Evolutionary conservation across 2,797 vertebrate genomes (phyloP), one percentile per base, ranked within the genome.

Genomic region (Fundulus diaphanus): DNA sequence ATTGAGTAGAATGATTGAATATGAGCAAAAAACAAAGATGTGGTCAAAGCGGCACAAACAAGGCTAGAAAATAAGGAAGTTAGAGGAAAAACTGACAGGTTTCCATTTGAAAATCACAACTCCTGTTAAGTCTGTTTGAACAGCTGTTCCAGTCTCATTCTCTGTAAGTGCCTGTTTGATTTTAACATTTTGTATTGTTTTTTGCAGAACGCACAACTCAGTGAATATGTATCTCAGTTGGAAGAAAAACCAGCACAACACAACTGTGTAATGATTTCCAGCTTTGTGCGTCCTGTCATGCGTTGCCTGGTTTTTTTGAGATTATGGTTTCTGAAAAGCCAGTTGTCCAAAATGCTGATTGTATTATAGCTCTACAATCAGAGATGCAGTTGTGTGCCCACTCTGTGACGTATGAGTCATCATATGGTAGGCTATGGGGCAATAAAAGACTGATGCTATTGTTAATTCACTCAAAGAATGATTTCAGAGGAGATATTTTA

Each of bases 91-190:
- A 59, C 13, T 48, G 49, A 81, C 68, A 29, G 7, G 20, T 37
- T 88, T 85, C 87, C 80, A 71, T 65, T 1, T n/a, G 80, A 71
- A 68, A 83, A 40, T 31, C 33, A 56, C 8, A 89, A 85, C 90
- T 91, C 82, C 89, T 90, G 85, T 82, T 86, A 80, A 52, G 75
- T 88, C 89, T 85, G 84, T 77, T 74, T 72, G 79, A 91, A 85
- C 90, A 91, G 82, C 82, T 91, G 90, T 88, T 88, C 77, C 77
- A 24, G 5, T 51, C 63, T 68, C 66, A 85, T 76, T 83, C 83
- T 74, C 77, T 54, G 70, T 75, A 35, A 71, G 79, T 24, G 35
- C 37, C 80, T 8, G 6, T 49, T 69, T 83, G 87, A 72, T 79
- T 85, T 29, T 40, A 82, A 74, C 76, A 70, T 68, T 56, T 74